Base-by-base conservation (phyloP, 2,888 invertebrate genomes). In the Trissoscelio sp. region DNA sequence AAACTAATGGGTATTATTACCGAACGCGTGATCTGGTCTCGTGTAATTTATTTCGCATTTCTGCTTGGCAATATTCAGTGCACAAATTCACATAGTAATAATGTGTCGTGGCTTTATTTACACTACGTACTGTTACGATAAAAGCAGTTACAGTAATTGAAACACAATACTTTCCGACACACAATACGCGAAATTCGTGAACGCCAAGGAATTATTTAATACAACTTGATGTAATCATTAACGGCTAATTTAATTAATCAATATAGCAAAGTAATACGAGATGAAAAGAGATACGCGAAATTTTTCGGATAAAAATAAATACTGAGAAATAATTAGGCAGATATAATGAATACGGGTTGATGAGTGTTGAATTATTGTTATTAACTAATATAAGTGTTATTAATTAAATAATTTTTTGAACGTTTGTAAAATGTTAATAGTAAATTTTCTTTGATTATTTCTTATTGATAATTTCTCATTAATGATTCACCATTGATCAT, bases 141-240 rank as follows among this genome's bases (percentile, higher is more conserved):
- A 60, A 72, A 60, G 72, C 60, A 72, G 60, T 60, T 51, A 60
- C 60, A 18, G 39, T 58, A 69, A 72, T 28, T 72, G 72, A 60
- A 60, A 72, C 24, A 48, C 31, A 42, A 72, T 72, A 72, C 60
- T 70, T 70, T 70, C 9, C 6, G 12, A 34, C 31, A 24, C 18
- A 18, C 42, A 31, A 39, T 37, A n/a, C n/a, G 34, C 34, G 12
- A 39, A 39, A 12, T 39, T 39, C 34, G 9, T 9, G 34, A 2
- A 6, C 11, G 34, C 34, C 5, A 34, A 7, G 34, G 34, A 34
- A 34, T 34, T 34, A 34, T 9, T 9, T 34, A 34, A 34, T 24
- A 24, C 3, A 34, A 34, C 3, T 39, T 9, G 14, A 39, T 39
- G 39, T 39, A 14, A 39, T 39, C n/a, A 39, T 39, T 12, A 39